phyloP scores from a whole-genome alignment of 2,797 vertebrate species.

The Tolypeutes matacus region DNA sequence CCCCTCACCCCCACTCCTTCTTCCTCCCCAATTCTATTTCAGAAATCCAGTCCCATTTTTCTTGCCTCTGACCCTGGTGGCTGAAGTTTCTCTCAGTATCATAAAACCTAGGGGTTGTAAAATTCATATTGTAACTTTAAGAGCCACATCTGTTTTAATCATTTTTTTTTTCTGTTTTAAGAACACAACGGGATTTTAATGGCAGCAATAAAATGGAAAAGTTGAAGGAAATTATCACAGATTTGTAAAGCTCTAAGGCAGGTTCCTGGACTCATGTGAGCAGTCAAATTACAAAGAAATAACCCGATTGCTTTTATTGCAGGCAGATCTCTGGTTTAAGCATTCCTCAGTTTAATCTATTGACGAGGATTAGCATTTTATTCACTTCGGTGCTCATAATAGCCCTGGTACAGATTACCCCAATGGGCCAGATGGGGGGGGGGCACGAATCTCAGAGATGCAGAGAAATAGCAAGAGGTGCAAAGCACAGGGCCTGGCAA shows the following conservation, averaged over 20 bases:
- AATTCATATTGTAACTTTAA: constrained; percentile 92
- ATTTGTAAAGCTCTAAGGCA: constrained; percentile 91
- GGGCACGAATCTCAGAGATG: background rate
- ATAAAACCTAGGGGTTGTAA: constrained; percentile 91
- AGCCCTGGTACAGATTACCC: constrained; percentile 57
- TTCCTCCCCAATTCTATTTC: constrained; percentile 58
- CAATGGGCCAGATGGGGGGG: constrained; percentile 55
- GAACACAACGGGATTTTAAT: constrained; percentile 91
- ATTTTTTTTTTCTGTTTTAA: constrained; percentile 89
- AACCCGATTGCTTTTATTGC: constrained; percentile 86
- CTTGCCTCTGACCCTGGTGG: constrained; percentile 86
- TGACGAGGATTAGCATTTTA: constrained; percentile 87
- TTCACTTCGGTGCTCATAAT: constrained; percentile 78
- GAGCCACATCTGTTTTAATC: constrained; percentile 92
- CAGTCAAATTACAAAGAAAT: constrained; percentile 90
- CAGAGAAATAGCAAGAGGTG: background rate
- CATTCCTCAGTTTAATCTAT: constrained; percentile 85
- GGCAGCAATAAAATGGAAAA: constrained; percentile 90
- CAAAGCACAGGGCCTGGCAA: background rate
- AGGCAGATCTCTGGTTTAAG: constrained; percentile 85
- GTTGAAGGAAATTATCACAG: constrained; percentile 93
- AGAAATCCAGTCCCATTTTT: constrained; percentile 80
- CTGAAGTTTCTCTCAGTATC: constrained; percentile 88
- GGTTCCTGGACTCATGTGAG: constrained; percentile 88
- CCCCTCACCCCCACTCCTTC: background rate